Evolutionary conservation across 2,797 vertebrate genomes (phyloP), one percentile per base, ranked within the genome.

Genomic region (Chloroceryle inda): DNA sequence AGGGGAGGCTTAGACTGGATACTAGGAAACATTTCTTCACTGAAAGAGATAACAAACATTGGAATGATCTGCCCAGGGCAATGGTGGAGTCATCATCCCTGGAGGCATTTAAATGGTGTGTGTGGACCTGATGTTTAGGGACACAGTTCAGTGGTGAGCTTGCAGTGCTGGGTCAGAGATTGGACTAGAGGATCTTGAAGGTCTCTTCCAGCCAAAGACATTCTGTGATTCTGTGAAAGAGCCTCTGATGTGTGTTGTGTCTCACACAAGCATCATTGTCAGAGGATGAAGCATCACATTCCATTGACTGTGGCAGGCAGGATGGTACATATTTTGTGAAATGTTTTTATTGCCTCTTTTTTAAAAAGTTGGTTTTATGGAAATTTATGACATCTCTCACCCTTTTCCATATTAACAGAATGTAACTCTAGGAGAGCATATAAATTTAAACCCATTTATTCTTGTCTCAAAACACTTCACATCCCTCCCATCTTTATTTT

Each of bases 291-390:
- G 71, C 91, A 96, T 68, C 47, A 24, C 53, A 92, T 94, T 92
- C 55, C 49, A 66, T 47, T 74, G 69, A 96, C 50, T 87, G 62
- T 37, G 19, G 45, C 33, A 91, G 68, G 84, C 85, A 97, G 88
- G 90, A 89, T 94, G 73, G 91, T 45, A 37, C 74, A 61, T 95
- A 53, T 93, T 79, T 66, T 80, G 74, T 62, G 90, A 95, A 97
- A 81, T 88, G 67, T 74, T 96, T 94, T 44, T 94, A 78, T 96
- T 96, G 76, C 64, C 64, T 91, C 68, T 85, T 72, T 75, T 81
- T 77, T 73, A 95, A 85, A 31, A 35, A 71, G 93, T 88, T 81
- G 66, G 96, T 96, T 95, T 95, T 29, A 92, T 96, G 92, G 85
- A 97, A 97, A 96, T 96, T 91, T 91, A 86, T 63, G 81, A 40